phyloP scores from a whole-genome alignment of 2,113 vertebrate species.

The Laterallus jamaicensis region DNA sequence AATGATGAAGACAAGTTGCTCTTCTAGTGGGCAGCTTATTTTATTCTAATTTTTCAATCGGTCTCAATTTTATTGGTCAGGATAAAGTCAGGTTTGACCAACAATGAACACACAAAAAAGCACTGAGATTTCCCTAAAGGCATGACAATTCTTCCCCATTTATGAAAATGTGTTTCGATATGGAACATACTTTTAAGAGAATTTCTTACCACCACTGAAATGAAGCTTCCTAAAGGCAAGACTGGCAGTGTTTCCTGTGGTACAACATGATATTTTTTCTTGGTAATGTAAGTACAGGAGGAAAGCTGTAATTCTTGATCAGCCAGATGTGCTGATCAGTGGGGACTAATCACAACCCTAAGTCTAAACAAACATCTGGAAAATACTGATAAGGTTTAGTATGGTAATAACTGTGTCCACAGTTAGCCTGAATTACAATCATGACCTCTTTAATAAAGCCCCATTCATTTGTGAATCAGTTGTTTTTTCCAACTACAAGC shows the following conservation, averaged over 20 bases:
- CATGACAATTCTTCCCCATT: background rate
- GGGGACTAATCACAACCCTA: background rate
- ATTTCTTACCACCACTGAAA: background rate
- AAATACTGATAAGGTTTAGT: background rate
- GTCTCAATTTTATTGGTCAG: background rate
- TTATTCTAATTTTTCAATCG: background rate
- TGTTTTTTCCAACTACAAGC: conserved; percentile 10
- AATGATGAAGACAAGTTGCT: background rate
- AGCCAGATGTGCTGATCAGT: background rate
- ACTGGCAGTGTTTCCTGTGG: background rate
- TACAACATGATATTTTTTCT: background rate
- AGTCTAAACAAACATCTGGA: background rate
- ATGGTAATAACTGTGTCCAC: background rate
- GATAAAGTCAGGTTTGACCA: background rate
- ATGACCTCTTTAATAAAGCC: conserved; percentile 18
- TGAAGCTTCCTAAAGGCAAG: background rate
- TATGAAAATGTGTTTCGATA: background rate
- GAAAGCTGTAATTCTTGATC: background rate
- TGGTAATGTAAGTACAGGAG: background rate
- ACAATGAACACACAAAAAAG: background rate
- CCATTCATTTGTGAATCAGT: conserved; percentile 36
- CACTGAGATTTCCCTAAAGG: background rate
- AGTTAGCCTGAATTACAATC: background rate
- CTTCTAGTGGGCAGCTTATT: background rate
- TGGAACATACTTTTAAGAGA: background rate